Conservation (phyloP, 2,797 vertebrate species). For the Protosalanx chinensis region DNA sequence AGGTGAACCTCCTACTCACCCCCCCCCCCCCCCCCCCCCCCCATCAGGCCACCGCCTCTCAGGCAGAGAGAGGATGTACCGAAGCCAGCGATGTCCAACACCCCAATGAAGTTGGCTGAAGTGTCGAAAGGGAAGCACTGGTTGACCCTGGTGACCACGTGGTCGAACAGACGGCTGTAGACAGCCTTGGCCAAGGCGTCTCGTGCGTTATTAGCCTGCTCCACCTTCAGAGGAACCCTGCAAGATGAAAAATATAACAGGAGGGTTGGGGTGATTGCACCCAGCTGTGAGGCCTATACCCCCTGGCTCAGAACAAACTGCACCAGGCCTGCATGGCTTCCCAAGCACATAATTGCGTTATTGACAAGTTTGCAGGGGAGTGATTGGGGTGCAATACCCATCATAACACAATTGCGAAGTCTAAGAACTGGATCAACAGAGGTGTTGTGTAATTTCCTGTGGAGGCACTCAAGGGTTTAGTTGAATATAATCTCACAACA, state of each 20-base stretch:
- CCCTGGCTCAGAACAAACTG: too few species aligned
- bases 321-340: background rate
- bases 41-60: background rate
- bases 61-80: constrained; percentile 67
- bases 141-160: constrained; percentile 94
- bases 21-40: background rate
- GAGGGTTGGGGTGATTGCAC: background rate
- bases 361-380: background rate
- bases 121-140: constrained; percentile 94
- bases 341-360: constrained; percentile 8
- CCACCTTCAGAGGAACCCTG: constrained; percentile 95
- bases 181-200: constrained; percentile 94
- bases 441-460: background rate
- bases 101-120: constrained; percentile 92
- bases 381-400: background rate
- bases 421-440: constrained; percentile 7
- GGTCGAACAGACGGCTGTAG: constrained; percentile 94
- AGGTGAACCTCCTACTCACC: background rate
- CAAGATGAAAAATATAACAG: background rate
- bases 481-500: constrained; percentile 22
- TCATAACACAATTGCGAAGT: constrained; percentile 2
- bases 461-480: background rate
- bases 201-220: constrained; percentile 93
- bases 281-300: background rate
- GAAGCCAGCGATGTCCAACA: constrained; percentile 96